These are phyloP conservation scores for Neodiprion fabricii DNA, from an alignment of 1,140 invertebrate genomes.

Conservation along the genomic window DNA sequence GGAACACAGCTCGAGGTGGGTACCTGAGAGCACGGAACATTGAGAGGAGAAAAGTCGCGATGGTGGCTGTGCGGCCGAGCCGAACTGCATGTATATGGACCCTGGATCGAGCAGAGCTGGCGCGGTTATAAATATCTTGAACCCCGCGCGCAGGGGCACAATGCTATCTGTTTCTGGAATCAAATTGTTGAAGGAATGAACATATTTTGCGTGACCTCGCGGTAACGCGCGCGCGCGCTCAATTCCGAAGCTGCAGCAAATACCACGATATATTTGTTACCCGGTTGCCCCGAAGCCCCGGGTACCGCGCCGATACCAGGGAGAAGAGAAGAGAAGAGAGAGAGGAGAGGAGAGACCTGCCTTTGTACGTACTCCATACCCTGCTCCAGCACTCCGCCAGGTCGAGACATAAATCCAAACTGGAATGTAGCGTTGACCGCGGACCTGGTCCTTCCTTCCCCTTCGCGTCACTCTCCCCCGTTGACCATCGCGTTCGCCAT, in stretches of 20 bases:
- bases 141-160: constrained; percentile 40
- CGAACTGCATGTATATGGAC: constrained; percentile 24
- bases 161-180: constrained; percentile 56
- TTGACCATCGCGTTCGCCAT: background rate
- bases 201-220: constrained; percentile 57
- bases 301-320: background rate
- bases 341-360: background rate
- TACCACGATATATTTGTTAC: constrained; percentile 60
- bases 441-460: background rate
- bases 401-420: constrained; percentile 2
- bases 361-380: constrained; percentile 5
- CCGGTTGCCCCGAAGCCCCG: background rate
- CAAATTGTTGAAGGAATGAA: constrained; percentile 59
- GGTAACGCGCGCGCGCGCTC: constrained; percentile 46
- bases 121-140: constrained; percentile 38
- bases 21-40: background rate
- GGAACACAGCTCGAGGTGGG: background rate
- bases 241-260: constrained; percentile 49
- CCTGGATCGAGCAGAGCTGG: constrained; percentile 11
- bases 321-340: background rate
- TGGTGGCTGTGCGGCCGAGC: background rate
- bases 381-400: background rate
- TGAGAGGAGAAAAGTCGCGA: background rate
- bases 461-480: background rate
- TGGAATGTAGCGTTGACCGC: constrained; percentile 1